Evolutionary conservation across 2,888 invertebrate genomes (phyloP).

Genomic region (Cataglyphis rosenhaueri): DNA sequence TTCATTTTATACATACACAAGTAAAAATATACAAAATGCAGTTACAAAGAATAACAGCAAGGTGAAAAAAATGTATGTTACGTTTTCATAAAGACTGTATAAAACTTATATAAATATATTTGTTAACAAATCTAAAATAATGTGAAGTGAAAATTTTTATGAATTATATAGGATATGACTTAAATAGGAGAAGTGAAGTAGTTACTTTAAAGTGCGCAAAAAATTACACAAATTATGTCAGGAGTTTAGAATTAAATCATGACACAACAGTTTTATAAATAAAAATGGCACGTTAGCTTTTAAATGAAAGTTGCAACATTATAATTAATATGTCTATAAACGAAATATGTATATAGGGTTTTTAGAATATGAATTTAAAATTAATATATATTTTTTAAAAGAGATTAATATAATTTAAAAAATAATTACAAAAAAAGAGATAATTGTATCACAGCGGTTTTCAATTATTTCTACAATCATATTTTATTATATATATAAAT

Average conservation of each 20-base stretch:
- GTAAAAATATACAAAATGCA: not conserved
- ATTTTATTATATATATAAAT: constrained; percentile 12
- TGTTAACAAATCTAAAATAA: not conserved
- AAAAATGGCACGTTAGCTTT: constrained; percentile 6
- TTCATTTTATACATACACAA: not conserved
- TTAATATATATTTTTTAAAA: too few species aligned
- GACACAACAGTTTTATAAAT: not conserved
- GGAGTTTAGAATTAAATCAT: not conserved
- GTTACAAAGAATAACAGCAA: not conserved
- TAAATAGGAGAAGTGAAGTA: not conserved
- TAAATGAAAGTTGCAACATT: not conserved
- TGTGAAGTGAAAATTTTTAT: not conserved
- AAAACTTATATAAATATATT: not conserved
- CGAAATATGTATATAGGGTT: not conserved
- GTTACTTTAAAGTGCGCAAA: not conserved
- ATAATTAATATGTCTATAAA: not conserved
- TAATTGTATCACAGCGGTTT: not conserved
- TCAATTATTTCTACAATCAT: not conserved
- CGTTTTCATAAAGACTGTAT: not conserved
- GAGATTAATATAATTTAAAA: too few species aligned
- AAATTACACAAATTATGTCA: not conserved
- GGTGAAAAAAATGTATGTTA: not conserved
- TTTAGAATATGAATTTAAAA: not conserved
- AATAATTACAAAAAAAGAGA: too few species aligned
- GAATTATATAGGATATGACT: too few species aligned